Evolutionary conservation across 2,888 invertebrate species (phyloP), one percentile per base, ranked within the genome.

Genomic region (Caradrina kadenii): DNA sequence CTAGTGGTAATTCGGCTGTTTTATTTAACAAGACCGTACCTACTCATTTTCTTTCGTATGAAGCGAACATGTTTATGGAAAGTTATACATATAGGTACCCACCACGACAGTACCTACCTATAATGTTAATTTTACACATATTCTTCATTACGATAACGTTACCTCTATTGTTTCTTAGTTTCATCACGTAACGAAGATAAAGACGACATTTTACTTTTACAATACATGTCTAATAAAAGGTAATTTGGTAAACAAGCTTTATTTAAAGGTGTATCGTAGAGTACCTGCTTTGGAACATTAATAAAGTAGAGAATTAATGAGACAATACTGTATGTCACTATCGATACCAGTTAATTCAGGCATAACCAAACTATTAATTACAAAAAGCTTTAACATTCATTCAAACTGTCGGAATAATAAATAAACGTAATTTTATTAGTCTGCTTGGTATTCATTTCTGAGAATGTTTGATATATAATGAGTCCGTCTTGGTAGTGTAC

Each of bases 331-430:
- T 42, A 8, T 31, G 39, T 56, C 26, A 42, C 31, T 69, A 68
- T 56, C 42, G 26, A 31, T 31, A 21, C 17, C 13, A 22, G 10
- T 55, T 42, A 56, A 50, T 56, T 26, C 26, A 22, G 19, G 11
- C 31, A 42, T 52, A 19, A 31, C n/a, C 13, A 50, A 31, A 6
- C 15, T 45, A 42, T 22, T 31, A 17, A 42, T 45, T 26, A 7
- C n/a, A 1, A 8, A 15, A n/a, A 58, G 15, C 52, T 69, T 50
- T 70, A 5, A 15, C 17, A 35, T 26, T 48, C 11, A 67, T 54
- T 13, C 19, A 45, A 22, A 22, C 17, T 42, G 4, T 22, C 3
- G 21, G 22, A 26, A 55, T 50, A 42, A 55, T 50, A 61, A 26
- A 19, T 21, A n/a, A 8, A 26, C n/a, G 31, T 39, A 6, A 21